A percentile compares a stretch with the other conserved stretches of the same genome.
These are phyloP conservation scores for Ciconia boyciana DNA, from an alignment of 2,113 vertebrate species.

Conservation along the genomic window DNA sequence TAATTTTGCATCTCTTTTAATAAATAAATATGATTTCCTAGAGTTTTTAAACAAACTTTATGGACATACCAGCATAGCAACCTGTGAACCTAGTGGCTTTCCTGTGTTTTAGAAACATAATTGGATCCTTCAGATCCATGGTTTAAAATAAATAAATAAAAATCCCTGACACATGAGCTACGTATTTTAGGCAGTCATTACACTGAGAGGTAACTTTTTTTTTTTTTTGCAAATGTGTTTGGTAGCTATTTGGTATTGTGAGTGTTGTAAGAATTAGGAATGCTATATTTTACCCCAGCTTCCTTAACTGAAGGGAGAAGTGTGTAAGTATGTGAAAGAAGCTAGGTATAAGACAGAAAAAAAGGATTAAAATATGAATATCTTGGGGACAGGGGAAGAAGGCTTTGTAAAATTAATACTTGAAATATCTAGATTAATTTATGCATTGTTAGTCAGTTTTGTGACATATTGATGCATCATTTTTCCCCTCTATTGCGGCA, in stretches of 20 bases:
- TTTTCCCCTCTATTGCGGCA: background rate
- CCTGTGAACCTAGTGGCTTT: background rate
- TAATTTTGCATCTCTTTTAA: background rate
- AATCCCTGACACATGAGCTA: background rate
- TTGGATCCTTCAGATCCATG: background rate
- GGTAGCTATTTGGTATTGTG: background rate
- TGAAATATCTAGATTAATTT: background rate
- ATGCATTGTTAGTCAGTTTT: background rate
- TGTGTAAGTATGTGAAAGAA: background rate
- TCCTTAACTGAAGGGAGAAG: background rate
- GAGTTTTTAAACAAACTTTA: background rate
- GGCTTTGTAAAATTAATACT: background rate
- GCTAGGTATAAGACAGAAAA: background rate
- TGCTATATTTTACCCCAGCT: background rate
- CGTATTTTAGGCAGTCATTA: background rate
- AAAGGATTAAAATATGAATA: background rate
- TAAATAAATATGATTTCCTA: background rate
- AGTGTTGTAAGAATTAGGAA: background rate
- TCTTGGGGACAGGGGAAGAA: background rate
- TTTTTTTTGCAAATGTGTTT: background rate
- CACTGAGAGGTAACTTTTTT: background rate
- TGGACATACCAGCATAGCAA: background rate
- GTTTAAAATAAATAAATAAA: background rate
- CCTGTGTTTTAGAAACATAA: background rate
- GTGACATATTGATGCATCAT: background rate